These are phyloP conservation scores for Phrynosoma blainvillii DNA, from an alignment of 2,113 vertebrate genomes.

Conservation along the genomic window DNA sequence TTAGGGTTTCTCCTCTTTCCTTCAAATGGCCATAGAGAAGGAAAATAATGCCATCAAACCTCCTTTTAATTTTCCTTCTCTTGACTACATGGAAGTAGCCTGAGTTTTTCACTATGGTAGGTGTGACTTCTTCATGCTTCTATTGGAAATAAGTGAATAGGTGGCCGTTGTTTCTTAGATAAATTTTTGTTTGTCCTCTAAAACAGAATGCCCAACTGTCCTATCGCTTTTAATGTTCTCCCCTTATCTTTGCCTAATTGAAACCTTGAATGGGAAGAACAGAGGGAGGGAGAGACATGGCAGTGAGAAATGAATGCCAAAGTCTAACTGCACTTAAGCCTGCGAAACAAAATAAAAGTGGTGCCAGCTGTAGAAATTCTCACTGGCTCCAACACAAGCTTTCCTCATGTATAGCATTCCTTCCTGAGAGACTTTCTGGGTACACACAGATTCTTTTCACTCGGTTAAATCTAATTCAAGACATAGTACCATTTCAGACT, in stretches of 20 bases:
- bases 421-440: not conserved
- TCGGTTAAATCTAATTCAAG: not conserved
- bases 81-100: not conserved
- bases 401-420: not conserved
- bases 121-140: not conserved
- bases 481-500: not conserved
- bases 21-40: not conserved
- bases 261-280: not conserved
- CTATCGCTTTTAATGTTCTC: not conserved
- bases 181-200: not conserved
- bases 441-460: not conserved
- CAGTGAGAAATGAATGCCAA: not conserved
- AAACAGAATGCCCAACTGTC: not conserved
- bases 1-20: rapidly evolving
- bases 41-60: not conserved
- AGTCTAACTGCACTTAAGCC: not conserved
- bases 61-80: not conserved
- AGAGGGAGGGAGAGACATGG: not conserved
- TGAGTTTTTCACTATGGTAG: not conserved
- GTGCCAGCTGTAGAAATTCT: slow-evolving; percentile 20
- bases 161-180: not conserved
- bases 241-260: not conserved
- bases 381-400: not conserved
- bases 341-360: not conserved
- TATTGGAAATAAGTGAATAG: not conserved